Evolutionary conservation across 1,140 invertebrate genomes (phyloP), one percentile per base, ranked within the genome.

Genomic region (Eulimnadia texana): DNA sequence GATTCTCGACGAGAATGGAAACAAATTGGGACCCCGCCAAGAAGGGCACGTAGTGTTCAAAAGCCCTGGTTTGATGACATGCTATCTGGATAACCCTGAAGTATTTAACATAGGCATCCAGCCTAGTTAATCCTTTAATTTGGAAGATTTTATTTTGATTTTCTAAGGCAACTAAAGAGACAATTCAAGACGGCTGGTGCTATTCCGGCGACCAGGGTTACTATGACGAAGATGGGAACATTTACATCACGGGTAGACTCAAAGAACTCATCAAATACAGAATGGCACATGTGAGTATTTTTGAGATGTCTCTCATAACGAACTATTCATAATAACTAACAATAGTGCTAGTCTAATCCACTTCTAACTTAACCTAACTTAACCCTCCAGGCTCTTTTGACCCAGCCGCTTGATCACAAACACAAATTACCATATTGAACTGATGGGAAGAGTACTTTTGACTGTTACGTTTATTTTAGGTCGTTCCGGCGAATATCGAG

Each of bases 31-130:
- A 6, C 66, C 70, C 0, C 71, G 75, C 60, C 27, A 75, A 63
- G 61, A 62, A 9, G 79, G 78, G 24, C 78, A 80, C 68, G 55
- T 80, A 6, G 75, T 70, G 23, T 63, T 72, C 6, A 73, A 73
- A 67, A 54, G 23, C 16, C 63, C 67, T 23, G 52, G 19, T 1
- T 50, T 61, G n/a, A 68, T 68, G 63, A 61, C 63, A 56, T 61
- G 66, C 6, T 68, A 68, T 60, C 47, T 63, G 11, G 63, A 65
- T 50, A 66, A 65, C 29, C 55, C 57, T 10, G 29, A 63, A 42
- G 67, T 65, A 42, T 62, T 62, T 3, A 42, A 16, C 28, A 42
- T n/a, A n/a, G n/a, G n/a, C n/a, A n/a, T n/a, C n/a, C n/a, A n/a
- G n/a, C n/a, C n/a, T n/a, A n/a, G n/a, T n/a, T n/a, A n/a, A n/a